Conservation (phyloP, 2,888 invertebrate species). For the Strigamia transsilvanica region DNA sequence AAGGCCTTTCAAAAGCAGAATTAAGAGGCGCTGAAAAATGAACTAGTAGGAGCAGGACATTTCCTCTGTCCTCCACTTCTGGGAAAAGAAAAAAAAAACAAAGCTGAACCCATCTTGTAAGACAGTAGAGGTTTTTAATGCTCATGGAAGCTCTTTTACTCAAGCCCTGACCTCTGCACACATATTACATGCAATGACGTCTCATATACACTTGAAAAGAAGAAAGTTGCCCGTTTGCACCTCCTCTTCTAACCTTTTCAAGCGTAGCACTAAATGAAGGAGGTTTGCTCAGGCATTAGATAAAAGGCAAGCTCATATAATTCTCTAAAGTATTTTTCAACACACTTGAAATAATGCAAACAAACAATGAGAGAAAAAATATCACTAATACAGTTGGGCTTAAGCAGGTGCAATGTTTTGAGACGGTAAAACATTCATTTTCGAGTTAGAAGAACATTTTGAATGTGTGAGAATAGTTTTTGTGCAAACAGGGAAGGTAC, state of each 20-base stretch:
- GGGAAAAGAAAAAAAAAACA: neutral
- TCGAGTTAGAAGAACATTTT: too few relatives aligned
- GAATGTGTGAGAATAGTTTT: too few relatives aligned
- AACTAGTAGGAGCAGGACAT: conserved; percentile 1
- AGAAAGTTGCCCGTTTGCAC: conserved; percentile 10
- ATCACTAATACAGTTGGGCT: neutral
- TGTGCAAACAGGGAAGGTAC: too few relatives aligned
- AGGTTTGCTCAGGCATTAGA: conserved; percentile 12
- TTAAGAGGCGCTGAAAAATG: conserved; percentile 24
- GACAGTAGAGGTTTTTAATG: conserved; percentile 29
- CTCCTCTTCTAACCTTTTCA: conserved; percentile 26
- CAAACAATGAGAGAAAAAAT: neutral
- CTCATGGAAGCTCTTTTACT: conserved; percentile 30
- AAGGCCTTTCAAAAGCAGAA: conserved; percentile 24
- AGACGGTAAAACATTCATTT: neutral
- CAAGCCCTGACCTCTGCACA: conserved; percentile 3
- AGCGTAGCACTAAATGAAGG: conserved; percentile 21
- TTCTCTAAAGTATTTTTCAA: conserved; percentile 5
- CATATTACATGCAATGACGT: conserved; percentile 25
- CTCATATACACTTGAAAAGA: conserved; percentile 15
- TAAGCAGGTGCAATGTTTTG: neutral
- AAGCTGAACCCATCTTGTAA: neutral
- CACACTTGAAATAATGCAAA: neutral
- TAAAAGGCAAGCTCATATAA: neutral
- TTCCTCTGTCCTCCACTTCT: neutral